These are phyloP conservation scores for Andinoacara biseriatus DNA, from an alignment of 2,113 vertebrate species.

Conservation along the genomic window DNA sequence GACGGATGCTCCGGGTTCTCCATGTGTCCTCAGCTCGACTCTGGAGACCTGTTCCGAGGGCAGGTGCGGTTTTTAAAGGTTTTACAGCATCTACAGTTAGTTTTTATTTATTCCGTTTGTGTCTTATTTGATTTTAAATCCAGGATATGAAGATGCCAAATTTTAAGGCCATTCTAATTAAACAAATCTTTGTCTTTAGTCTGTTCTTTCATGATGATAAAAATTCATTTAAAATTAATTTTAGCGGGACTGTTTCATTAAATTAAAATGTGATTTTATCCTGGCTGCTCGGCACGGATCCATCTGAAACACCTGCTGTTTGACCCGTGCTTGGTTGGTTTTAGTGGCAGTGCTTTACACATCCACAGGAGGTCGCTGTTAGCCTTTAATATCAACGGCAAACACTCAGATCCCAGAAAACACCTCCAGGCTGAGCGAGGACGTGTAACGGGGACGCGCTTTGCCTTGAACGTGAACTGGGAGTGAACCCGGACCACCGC, in stretches of 20 bases:
- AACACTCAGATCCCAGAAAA: neutral
- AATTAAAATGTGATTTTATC: too few species aligned
- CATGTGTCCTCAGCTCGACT: too few species aligned
- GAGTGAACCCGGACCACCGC: neutral
- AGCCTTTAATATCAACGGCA: neutral
- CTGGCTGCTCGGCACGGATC: too few species aligned
- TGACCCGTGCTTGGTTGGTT: accelerated
- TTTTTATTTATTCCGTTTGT: neutral
- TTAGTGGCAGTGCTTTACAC: neutral
- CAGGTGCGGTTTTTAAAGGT: too few species aligned
- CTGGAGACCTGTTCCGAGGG: too few species aligned
- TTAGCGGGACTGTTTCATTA: too few species aligned
- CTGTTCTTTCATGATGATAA: too few species aligned
- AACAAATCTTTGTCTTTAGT: neutral
- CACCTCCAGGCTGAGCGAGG: neutral
- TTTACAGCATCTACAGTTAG: neutral
- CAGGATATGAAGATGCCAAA: neutral
- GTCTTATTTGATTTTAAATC: neutral
- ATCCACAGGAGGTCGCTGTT: slow-evolving; percentile 50
- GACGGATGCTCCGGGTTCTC: neutral
- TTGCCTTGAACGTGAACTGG: neutral
- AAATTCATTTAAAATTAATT: too few species aligned
- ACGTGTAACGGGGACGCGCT: slow-evolving; percentile 9
- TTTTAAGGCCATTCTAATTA: neutral
- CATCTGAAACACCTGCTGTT: neutral